Base-by-base conservation (phyloP, 2,797 vertebrate genomes). In the Setipinna tenuifilis region DNA sequence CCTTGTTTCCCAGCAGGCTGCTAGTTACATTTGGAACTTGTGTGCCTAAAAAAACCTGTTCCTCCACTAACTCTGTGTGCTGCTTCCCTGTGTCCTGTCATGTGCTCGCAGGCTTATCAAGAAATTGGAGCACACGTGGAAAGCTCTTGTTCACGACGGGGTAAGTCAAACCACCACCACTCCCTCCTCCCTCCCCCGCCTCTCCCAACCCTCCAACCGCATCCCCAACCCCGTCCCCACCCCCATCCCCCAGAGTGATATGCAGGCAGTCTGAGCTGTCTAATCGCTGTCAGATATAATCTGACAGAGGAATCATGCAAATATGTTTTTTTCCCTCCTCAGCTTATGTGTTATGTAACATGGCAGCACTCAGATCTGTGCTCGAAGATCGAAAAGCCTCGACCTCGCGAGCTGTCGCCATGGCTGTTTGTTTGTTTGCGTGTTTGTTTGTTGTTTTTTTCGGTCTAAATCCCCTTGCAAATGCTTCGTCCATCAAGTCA, bases 71-170 rank as follows among this genome's bases (percentile, higher is more conserved):
- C 71, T 41, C 28, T 75, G 10, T 28, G 3, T 35, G n/a, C n/a
- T 71, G 31, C 19, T 35, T 10, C 17, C 68, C 16, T 31, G 14
- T 71, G 28, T 71, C 28, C 68, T 71, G 68, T 19, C 68, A 71
- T 35, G 71, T 78, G 71, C 41, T 11, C 82, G 25, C 90, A 99
- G 98, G 93, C 96, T 99, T 90, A 99, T 99, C 93, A 99, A 99
- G 96, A 99, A 99, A 91, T 90, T 99, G 84, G 98, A 99, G 83
- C 98, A 99, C 87, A 98, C 98, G n/a, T 99, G 98, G 98, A 99
- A 99, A 91, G 98, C 98, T 86, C 95, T 99, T 0, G 98, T 99
- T 87, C 98, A 99, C 0, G 98, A 99, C 0, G 98, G 98, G 95
- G 98, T 99, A 92, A 97, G 98, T 44, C 71, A 78, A 78, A 44